A percentile compares a stretch with the other conserved stretches of the same genome.
Evolutionary conservation across 2,888 invertebrate species (phyloP).

Genomic region (Formica aserva): DNA sequence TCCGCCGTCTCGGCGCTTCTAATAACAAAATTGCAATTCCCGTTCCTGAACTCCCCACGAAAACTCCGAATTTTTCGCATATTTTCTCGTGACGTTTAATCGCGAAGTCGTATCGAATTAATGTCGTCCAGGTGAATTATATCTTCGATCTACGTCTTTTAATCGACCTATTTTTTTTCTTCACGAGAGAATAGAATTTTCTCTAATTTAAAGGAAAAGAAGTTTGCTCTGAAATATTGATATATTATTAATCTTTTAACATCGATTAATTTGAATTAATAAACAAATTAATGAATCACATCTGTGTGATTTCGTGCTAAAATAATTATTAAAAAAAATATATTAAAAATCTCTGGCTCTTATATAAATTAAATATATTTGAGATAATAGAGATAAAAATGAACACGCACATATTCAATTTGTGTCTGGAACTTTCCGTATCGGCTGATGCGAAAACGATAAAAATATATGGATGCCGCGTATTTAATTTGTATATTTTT

Average conservation of each 20-base stretch:
- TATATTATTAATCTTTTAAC: background rate
- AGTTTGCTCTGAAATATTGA: background rate
- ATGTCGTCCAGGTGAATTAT: constrained; percentile 10
- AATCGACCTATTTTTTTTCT: background rate
- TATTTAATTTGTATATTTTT: background rate
- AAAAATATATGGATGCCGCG: background rate
- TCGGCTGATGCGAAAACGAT: background rate
- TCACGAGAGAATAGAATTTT: background rate
- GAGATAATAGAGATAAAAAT: background rate
- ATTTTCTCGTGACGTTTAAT: constrained; percentile 25
- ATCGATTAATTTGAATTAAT: background rate
- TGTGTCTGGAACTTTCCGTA: background rate
- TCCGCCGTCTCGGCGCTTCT: constrained; percentile 35
- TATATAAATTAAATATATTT: background rate
- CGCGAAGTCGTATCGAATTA: constrained; percentile 12
- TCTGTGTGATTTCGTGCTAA: background rate
- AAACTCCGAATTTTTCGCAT: constrained; percentile 20
- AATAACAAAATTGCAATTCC: constrained; percentile 59
- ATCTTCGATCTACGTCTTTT: constrained; percentile 11
- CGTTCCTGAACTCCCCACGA: background rate
- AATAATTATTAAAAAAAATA: background rate
- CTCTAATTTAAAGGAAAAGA: background rate
- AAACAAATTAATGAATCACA: background rate
- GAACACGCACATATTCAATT: background rate
- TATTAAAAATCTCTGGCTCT: background rate